Conservation (phyloP, 1,140 invertebrate species). For the Hydropsyche tenuis region DNA sequence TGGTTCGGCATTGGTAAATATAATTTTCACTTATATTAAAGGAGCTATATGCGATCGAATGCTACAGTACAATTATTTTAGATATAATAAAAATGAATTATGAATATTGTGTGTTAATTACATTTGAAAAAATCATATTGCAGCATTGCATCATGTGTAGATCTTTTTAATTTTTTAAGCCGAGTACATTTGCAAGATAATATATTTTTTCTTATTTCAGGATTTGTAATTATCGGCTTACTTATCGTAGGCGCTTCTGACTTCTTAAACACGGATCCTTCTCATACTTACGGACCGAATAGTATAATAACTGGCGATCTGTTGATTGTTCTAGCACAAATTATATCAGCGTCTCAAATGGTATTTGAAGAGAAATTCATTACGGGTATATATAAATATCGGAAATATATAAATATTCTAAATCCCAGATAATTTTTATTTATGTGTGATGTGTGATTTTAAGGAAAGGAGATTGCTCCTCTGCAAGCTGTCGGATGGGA, state of each 20-base stretch:
- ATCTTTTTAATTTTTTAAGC: not conserved
- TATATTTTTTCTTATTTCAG: constrained; percentile 49
- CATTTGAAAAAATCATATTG: not conserved
- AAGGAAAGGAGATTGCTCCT: constrained; percentile 78
- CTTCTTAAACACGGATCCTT: constrained; percentile 64
- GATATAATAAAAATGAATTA: no score
- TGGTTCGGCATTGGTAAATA: constrained; percentile 80
- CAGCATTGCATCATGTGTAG: not conserved
- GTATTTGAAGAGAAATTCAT: constrained; percentile 94
- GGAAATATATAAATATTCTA: not conserved
- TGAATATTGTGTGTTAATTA: no score
- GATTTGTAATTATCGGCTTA: constrained; percentile 80
- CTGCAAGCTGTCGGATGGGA: constrained; percentile 91
- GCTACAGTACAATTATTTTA: no score
- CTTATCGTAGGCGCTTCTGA: constrained; percentile 84
- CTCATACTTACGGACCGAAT: constrained; percentile 66
- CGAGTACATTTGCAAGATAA: not conserved
- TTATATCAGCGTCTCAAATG: constrained; percentile 91
- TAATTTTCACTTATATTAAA: no score
- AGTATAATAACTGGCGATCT: constrained; percentile 90
- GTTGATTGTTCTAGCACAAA: constrained; percentile 89
- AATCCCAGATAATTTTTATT: no score
- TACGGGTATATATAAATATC: constrained; percentile 55
- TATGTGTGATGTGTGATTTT: no score
- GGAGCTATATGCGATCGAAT: no score